phyloP scores from a whole-genome alignment of 2,797 vertebrate genomes.

The Sternotherus odoratus region DNA sequence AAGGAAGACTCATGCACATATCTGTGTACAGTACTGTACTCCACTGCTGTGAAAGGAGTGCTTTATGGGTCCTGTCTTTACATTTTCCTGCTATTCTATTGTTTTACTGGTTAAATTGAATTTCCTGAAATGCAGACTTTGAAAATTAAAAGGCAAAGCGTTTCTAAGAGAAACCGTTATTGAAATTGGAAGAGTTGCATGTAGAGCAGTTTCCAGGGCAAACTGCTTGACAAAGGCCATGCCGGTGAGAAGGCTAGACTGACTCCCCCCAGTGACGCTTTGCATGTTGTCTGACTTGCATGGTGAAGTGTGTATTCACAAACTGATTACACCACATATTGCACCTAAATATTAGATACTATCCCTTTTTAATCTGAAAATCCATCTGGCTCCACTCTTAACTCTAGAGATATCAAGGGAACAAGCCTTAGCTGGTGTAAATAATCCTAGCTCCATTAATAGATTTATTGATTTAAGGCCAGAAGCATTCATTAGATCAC shows the following conservation, averaged over 20 bases:
- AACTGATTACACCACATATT: not conserved
- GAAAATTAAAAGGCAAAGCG: constrained; percentile 20
- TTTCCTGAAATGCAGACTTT: not conserved
- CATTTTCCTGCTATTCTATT: not conserved
- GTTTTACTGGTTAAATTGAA: constrained; percentile 10
- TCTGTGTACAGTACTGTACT: not conserved
- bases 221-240: not conserved
- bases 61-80: not conserved
- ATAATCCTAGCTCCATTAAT: not conserved
- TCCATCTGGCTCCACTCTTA: not conserved
- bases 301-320: not conserved
- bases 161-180: not conserved
- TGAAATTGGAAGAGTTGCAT: not conserved
- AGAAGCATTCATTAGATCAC: not conserved
- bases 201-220: not conserved
- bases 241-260: not conserved
- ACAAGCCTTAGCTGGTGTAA: not conserved
- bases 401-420: not conserved
- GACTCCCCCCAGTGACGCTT: not conserved
- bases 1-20: not conserved
- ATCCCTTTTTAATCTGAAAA: not conserved
- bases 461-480: not conserved
- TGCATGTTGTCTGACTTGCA: not conserved
- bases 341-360: not conserved
- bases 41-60: not conserved